phyloP scores from a whole-genome alignment of 2,797 vertebrate genomes.

The Malurus leucopterus region DNA sequence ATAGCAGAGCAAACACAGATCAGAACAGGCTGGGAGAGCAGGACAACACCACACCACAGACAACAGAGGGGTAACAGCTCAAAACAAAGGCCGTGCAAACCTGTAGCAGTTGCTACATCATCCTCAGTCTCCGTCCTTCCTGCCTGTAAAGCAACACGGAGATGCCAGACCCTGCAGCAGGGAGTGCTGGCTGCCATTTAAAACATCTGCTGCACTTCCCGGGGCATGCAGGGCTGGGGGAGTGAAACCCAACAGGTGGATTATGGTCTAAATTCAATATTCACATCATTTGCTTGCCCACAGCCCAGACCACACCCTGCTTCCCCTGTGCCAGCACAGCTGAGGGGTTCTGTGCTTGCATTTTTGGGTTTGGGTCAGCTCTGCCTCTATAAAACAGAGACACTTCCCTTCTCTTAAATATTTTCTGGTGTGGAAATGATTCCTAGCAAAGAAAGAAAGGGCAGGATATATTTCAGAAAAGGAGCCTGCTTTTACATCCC shows the following conservation, averaged over 20 bases:
- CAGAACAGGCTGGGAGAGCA: background rate
- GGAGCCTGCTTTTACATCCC: background rate
- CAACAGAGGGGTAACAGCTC: rapidly evolving
- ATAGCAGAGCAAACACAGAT: background rate
- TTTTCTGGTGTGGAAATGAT: background rate
- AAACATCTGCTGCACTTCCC: background rate
- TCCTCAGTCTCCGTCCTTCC: background rate
- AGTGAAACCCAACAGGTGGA: background rate
- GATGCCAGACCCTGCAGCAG: background rate
- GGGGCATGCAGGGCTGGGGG: rapidly evolving
- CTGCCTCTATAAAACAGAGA: background rate
- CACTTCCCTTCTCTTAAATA: background rate
- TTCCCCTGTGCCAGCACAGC: background rate
- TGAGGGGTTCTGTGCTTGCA: background rate
- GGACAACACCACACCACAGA: rapidly evolving
- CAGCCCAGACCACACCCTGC: background rate
- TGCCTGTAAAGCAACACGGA: background rate
- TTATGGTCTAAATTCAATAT: background rate
- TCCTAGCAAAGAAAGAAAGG: background rate
- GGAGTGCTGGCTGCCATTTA: background rate
- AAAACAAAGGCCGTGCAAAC: background rate
- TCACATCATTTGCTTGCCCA: background rate
- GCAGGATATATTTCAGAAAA: background rate
- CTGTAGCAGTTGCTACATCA: background rate
- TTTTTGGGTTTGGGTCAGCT: background rate